Evolutionary conservation across 2,888 invertebrate species (phyloP), one percentile per base, ranked within the genome.

Genomic region (Baronia brevicornis): DNA sequence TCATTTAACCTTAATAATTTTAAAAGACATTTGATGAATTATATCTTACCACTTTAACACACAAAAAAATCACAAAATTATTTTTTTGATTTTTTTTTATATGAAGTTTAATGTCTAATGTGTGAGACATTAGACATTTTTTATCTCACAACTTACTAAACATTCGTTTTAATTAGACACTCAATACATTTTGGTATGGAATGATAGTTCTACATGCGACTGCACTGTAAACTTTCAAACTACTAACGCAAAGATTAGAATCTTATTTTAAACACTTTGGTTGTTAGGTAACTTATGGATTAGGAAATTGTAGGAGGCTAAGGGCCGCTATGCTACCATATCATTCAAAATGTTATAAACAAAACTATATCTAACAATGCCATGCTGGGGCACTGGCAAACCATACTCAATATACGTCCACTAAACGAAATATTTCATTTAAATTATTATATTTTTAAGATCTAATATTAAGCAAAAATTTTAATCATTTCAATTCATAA

Each of bases 221-320:
- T 9, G 23, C 11, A 23, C 12, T 9, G 9, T 6, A 6, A 5
- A 23, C 5, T 2, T 4, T 12, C 12, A 22, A 30, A 26, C 20
- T 28, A 20, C 13, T 36, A 27, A 13, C 26, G 20, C 23, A 33
- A 29, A 12, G 11, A 32, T 43, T 29, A 38, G 34, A 33, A 38
- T 39, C 44, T 32, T 36, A 38, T 42, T 46, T 51, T 47, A 60
- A 60, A 52, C 43, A 67, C 82, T 82, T 82, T 82, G 82, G 82
- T 70, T 49, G 64, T 60, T 60, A 68, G 82, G 82, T 82, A 82
- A 82, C 82, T 79, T 60, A 61, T 41, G 55, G 66, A 52, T 48
- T 36, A 38, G 41, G 32, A 41, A 44, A 41, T 47, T 26, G 33
- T 33, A 9, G 7, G 20, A 38, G 37, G 36, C 40, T 46, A 55